Evolutionary conservation across 1,140 invertebrate genomes (phyloP), one percentile per base, ranked within the genome.

Genomic region (Dendroctonus valens): DNA sequence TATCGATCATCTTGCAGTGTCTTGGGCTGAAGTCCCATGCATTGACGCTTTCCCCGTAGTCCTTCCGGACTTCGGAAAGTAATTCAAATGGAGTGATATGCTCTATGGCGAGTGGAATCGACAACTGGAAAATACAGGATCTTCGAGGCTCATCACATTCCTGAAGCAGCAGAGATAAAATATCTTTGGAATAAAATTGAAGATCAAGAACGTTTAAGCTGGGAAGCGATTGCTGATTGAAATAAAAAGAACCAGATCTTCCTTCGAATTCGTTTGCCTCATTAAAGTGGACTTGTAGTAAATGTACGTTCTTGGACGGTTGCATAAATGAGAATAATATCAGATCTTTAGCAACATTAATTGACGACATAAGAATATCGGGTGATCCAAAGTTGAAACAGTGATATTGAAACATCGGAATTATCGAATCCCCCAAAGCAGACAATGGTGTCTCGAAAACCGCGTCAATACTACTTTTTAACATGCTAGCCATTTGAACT

Each of bases 131-230:
- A 69, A 92, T 86, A 41, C 86, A 78, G 42, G 79, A 83, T 14
- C 78, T 81, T 46, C 84, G 82, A 57, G 79, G 81, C 55, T 81
- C 78, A 66, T 71, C 75, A 12, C 74, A 79, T 69, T 87, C 86
- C 72, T 87, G 79, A 14, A 93, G 74, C 8, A 96, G 77, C 26
- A 95, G 73, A 6, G 92, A 94, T 3, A 96, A 71, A 53, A 86
- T 87, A 48, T 89, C 87, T 41, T 86, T 80, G 0, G 91, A 91
- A 79, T 94, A 96, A 80, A 93, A 94, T 74, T 93, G 87, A 39
- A 42, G 51, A 41, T 67, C 65, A 14, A 55, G 26, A 11, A 91
- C 69, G 76, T 92, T 90, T 41, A 86, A 37, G 87, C 78, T 49
- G 4, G n/a, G 0, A 15, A 15, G 26, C 9, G 26, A 52, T 60